Conservation (phyloP, 2,888 invertebrate species). For the Drosophila kokeensis region DNA sequence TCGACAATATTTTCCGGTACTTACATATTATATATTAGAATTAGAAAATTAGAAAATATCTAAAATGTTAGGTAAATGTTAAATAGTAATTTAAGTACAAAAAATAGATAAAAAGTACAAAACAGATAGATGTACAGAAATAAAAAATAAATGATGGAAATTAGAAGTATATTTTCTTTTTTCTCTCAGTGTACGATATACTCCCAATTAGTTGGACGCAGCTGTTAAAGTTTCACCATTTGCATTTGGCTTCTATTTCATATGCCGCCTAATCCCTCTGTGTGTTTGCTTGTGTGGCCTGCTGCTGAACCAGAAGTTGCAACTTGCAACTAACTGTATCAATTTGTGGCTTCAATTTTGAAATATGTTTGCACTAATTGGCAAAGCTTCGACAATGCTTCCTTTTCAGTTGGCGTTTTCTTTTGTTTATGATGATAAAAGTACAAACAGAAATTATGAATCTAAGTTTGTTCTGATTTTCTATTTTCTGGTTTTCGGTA, state of each 20-base stretch:
- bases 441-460: background rate
- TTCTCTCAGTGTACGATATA: background rate
- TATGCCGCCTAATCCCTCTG: slow-evolving; percentile 10
- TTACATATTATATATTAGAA: no score
- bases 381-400: background rate
- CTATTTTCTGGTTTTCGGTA: background rate
- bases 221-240: slow-evolving; percentile 43
- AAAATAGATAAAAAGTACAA: no score
- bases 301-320: slow-evolving; percentile 16
- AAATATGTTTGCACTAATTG: slow-evolving; percentile 22
- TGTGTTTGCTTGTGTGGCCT: background rate
- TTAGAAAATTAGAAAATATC: no score
- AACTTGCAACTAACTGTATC: slow-evolving; percentile 1
- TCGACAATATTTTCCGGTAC: no score
- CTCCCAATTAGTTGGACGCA: slow-evolving; percentile 53
- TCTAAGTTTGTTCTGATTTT: background rate
- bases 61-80: no score
- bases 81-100: no score
- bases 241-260: slow-evolving; percentile 23
- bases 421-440: background rate
- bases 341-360: background rate
- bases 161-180: background rate
- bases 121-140: no score
- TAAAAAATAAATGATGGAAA: no score
- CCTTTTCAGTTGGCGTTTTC: background rate